phyloP scores from a whole-genome alignment of 2,113 vertebrate genomes.

The Brachirus orientalis region DNA sequence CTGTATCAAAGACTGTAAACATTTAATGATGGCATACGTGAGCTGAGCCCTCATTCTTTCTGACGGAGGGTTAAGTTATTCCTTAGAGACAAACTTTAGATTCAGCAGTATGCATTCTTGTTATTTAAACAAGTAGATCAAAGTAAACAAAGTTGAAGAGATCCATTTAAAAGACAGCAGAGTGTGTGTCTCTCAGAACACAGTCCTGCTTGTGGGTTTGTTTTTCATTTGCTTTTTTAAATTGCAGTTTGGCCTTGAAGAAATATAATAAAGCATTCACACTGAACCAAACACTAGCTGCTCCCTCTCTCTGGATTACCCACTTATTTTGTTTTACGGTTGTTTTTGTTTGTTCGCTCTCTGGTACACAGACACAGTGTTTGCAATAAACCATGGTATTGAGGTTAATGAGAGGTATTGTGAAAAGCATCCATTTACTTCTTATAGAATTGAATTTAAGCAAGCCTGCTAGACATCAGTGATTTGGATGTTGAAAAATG shows the following conservation, averaged over 20 bases:
- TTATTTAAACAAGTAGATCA: constrained; percentile 4
- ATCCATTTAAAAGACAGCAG: neutral
- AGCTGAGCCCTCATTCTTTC: neutral
- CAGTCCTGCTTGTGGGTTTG: neutral
- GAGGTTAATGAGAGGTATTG: neutral
- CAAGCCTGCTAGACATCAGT: neutral
- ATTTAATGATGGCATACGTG: neutral
- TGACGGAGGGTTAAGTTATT: neutral
- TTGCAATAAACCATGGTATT: constrained; percentile 1
- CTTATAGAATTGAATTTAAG: constrained; percentile 1
- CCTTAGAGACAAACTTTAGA: neutral
- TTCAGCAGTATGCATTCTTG: constrained; percentile 1
- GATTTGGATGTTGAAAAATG: constrained; percentile 20
- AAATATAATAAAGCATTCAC: constrained; percentile 5
- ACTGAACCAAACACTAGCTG: neutral
- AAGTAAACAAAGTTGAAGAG: constrained; percentile 13
- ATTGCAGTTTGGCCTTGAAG: constrained; percentile 20
- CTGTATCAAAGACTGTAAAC: constrained; percentile 1
- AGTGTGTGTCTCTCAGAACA: neutral
- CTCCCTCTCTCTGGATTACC: neutral
- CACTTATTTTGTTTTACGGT: neutral
- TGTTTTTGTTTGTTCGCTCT: neutral
- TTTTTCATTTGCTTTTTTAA: constrained; percentile 6
- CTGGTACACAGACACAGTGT: neutral
- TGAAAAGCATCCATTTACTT: constrained; percentile 1